Base-by-base conservation (phyloP, 2,113 vertebrate genomes). In the Chaetodon auriga region DNA sequence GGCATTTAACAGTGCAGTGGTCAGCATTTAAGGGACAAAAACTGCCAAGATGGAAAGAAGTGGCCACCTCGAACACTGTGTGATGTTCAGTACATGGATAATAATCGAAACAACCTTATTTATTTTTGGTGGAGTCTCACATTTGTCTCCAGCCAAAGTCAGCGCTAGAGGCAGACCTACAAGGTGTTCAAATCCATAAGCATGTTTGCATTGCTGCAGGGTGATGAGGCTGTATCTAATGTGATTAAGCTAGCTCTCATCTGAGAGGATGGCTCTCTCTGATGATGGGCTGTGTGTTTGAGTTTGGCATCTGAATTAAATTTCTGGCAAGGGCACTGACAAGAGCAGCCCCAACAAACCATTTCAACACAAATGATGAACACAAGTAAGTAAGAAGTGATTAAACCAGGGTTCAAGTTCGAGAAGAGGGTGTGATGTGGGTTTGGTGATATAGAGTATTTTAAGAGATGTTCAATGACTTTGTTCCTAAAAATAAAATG, bases 161-260 rank as follows among this genome's bases (percentile, higher is more conserved):
- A 58, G 62, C 0, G 14, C 71, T 60, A 30, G 45, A 13, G 25
- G 70, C 68, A 25, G 69, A 41, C 46, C 61, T 76, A 10, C 58
- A 76, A 73, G 80, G 62, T 85, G 80, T 81, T 77, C 45, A 68
- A 78, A 75, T 36, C 53, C 23, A 0, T 45, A 1, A 58, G 72
- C 49, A 23, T 85, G 85, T 87, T 69, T 58, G 35, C 68, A 74
- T 83, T 23, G 2, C 73, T 61, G 6, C 38, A 68, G 61, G 62
- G 51, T 2, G 19, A 77, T 25, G 43, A 80, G 65, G 78, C 75
- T 79, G 77, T 12, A 77, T 80, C 78, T 83, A 80, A 91, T 78
- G 78, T 35, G 54, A 91, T 91, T 86, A 86, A 68, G 57, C 30
- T 61, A 60, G 61, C 76, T 68, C 65, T 46, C 49, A 57, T 90